Percentiles rank a stretch among this genome's conserved stretches.
Evolutionary conservation across 2,888 invertebrate species (phyloP).

Genomic region (Drosophila percnosoma): DNA sequence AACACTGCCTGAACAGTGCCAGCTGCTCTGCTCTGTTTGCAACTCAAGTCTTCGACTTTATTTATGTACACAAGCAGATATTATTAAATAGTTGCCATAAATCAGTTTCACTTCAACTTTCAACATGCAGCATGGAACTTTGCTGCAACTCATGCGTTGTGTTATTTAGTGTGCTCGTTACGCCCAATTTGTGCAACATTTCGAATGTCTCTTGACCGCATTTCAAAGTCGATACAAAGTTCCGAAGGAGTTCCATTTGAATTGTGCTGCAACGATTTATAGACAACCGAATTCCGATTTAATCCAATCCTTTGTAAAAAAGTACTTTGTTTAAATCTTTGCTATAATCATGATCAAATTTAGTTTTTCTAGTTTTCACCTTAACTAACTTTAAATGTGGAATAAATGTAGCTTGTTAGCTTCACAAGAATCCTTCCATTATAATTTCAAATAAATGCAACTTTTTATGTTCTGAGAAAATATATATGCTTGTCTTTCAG

Average conservation of each 20-base stretch:
- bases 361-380: neutral
- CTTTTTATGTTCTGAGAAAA: too few species aligned
- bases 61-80: neutral
- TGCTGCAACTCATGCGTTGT: conserved; percentile 89
- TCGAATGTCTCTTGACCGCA: conserved; percentile 89
- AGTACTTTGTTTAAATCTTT: neutral
- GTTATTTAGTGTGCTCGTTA: conserved; percentile 87
- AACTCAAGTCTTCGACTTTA: neutral
- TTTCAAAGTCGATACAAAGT: conserved; percentile 84
- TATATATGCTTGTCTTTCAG: neutral
- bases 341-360: neutral
- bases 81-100: neutral
- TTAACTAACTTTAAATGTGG: neutral
- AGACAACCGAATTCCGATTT: conserved; percentile 89
- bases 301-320: neutral
- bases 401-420: neutral
- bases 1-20: neutral
- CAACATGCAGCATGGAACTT: conserved; percentile 87
- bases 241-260: conserved; percentile 64
- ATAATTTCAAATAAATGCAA: too few species aligned
- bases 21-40: neutral
- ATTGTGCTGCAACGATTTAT: conserved; percentile 85
- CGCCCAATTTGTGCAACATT: conserved; percentile 87
- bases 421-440: too few species aligned
- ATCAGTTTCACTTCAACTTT: conserved; percentile 85